A percentile compares a stretch with the other conserved stretches of the same genome.
phyloP scores from a whole-genome alignment of 1,140 invertebrate species.

The Sogatella furcifera region DNA sequence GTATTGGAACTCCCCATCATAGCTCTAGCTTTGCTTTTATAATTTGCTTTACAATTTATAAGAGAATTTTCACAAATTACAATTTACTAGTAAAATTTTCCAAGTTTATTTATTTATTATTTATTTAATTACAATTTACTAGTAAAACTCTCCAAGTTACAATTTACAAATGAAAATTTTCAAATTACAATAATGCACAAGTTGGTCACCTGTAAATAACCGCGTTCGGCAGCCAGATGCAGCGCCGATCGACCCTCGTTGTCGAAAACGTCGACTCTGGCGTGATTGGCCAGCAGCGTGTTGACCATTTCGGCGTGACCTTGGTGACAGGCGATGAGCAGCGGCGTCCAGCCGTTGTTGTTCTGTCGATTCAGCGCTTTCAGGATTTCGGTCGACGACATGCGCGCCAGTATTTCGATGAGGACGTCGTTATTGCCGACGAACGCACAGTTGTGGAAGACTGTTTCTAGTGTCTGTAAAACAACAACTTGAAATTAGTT shows the following conservation, averaged over 20 bases:
- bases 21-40: too few relatives aligned
- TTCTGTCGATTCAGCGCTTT: conserved; percentile 89
- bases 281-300: conserved; percentile 79
- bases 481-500: background rate
- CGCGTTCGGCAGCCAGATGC: conserved; percentile 90
- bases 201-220: conserved; percentile 58
- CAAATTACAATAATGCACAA: background rate
- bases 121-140: too few relatives aligned
- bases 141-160: too few relatives aligned
- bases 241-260: conserved; percentile 88
- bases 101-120: too few relatives aligned
- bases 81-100: too few relatives aligned
- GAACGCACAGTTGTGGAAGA: conserved; percentile 88
- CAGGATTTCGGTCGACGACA: conserved; percentile 77
- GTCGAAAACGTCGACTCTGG: conserved; percentile 97
- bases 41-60: too few relatives aligned
- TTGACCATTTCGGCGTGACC: conserved; percentile 42
- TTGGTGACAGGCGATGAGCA: conserved; percentile 79
- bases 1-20: too few relatives aligned
- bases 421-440: conserved; percentile 93
- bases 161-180: too few relatives aligned
- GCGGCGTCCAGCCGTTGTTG: conserved; percentile 85
- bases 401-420: conserved; percentile 82
- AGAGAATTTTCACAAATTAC: too few relatives aligned
- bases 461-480: conserved; percentile 72